Conservation (phyloP, 2,797 vertebrate genomes). For the Catostomus latipinnis region DNA sequence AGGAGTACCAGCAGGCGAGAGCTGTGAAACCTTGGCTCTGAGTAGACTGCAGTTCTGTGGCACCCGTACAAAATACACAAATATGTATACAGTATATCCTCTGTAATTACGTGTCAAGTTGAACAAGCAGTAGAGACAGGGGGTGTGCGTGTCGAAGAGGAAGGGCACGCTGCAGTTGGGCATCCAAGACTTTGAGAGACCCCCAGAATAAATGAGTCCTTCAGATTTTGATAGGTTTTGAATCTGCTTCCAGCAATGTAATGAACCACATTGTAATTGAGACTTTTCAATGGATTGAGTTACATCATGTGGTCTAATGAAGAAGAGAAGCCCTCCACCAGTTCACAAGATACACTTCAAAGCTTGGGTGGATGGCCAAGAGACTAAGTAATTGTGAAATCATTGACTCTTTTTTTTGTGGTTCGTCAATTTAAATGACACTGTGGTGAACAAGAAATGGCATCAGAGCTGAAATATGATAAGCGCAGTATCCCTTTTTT, state of each 20-base stretch:
- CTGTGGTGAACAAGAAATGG: slow-evolving; percentile 73
- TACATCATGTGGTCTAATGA: slow-evolving; percentile 75
- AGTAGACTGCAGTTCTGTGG: slow-evolving; percentile 75
- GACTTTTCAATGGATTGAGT: slow-evolving; percentile 70
- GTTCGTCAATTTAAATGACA: slow-evolving; percentile 71
- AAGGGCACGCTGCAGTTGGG: slow-evolving; percentile 67
- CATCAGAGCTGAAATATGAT: slow-evolving; percentile 67
- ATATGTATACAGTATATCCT: slow-evolving; percentile 75
- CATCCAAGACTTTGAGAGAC: slow-evolving; percentile 69
- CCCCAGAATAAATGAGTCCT: slow-evolving; percentile 80
- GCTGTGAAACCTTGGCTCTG: slow-evolving; percentile 81
- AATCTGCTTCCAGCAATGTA: slow-evolving; percentile 68
- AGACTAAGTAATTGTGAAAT: slow-evolving; percentile 77
- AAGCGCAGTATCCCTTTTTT: slow-evolving; percentile 45
- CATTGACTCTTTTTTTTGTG: slow-evolving; percentile 75
- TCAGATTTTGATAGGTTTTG: slow-evolving; percentile 73
- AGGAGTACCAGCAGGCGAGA: slow-evolving; percentile 78
- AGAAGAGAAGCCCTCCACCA: slow-evolving; percentile 70
- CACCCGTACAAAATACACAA: slow-evolving; percentile 86
- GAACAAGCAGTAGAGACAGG: slow-evolving; percentile 83
- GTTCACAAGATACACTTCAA: slow-evolving; percentile 76
- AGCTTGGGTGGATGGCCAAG: slow-evolving; percentile 74
- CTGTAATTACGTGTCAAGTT: slow-evolving; percentile 87
- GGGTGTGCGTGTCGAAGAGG: slow-evolving; percentile 73
- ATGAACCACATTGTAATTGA: slow-evolving; percentile 72